Evolutionary conservation across 2,797 vertebrate genomes (phyloP).

Genomic region (Thunnus albacares): DNA sequence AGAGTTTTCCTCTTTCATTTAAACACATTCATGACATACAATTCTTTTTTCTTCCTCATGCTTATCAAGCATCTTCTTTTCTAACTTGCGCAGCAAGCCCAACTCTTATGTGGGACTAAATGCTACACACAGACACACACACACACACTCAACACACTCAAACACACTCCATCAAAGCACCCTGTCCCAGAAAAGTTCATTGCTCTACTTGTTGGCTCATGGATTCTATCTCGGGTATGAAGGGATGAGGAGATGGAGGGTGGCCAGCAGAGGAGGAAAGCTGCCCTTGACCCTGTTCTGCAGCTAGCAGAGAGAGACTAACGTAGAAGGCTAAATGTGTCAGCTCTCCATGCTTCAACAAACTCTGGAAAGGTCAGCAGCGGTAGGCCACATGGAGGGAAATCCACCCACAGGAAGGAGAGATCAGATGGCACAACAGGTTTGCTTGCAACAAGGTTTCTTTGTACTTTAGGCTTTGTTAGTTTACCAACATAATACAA

Average conservation of each 20-base stretch:
- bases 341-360: slow-evolving; percentile 29
- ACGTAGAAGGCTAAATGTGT: slow-evolving; percentile 57
- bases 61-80: slow-evolving; percentile 20
- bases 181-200: slow-evolving; percentile 79
- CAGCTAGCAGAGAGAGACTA: slow-evolving; percentile 35
- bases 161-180: slow-evolving; percentile 33
- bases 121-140: background rate
- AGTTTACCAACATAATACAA: slow-evolving; percentile 25
- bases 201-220: slow-evolving; percentile 76
- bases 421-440: slow-evolving; percentile 58
- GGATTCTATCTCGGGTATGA: slow-evolving; percentile 59
- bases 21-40: background rate
- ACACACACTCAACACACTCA: background rate
- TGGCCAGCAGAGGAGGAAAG: slow-evolving; percentile 64
- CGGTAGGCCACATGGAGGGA: slow-evolving; percentile 28
- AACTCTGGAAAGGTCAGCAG: slow-evolving; percentile 58
- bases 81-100: slow-evolving; percentile 20
- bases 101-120: slow-evolving; percentile 40
- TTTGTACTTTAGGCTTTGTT: slow-evolving; percentile 52
- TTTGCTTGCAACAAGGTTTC: slow-evolving; percentile 25
- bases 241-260: slow-evolving; percentile 66
- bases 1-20: background rate
- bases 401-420: slow-evolving; percentile 53
- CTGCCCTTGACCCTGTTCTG: slow-evolving; percentile 78
- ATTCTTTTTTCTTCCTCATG: background rate